A percentile compares a stretch with the other conserved stretches of the same genome.
Conservation (phyloP, 2,113 vertebrate species). For the Noturus placidus region DNA sequence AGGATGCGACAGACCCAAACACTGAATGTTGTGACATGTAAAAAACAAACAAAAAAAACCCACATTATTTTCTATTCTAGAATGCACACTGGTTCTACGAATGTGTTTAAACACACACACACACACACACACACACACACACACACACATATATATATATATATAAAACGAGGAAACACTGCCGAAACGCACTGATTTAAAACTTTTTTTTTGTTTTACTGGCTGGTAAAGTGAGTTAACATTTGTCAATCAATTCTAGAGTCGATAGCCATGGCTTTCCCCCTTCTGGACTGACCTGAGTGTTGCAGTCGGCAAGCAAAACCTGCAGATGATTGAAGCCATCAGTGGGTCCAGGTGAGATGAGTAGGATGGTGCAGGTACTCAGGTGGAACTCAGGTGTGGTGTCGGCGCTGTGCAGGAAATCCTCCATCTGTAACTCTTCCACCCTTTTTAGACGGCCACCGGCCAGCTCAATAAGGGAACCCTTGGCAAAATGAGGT, state of each 20-base stretch:
- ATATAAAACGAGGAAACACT: background rate
- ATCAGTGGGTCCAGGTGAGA: constrained; percentile 66
- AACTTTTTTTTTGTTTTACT: no score
- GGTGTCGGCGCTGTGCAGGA: constrained; percentile 71
- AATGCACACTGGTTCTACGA: background rate
- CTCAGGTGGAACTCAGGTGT: constrained; percentile 77
- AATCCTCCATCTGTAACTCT: constrained; percentile 76
- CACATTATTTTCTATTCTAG: background rate
- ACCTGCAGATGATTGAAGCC: constrained; percentile 77
- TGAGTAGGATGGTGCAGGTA: constrained; percentile 73
- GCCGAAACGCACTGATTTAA: background rate
- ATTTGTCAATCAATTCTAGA: background rate
- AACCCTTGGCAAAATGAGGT: constrained; percentile 80
- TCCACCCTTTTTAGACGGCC: constrained; percentile 75
- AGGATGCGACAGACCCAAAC: background rate
- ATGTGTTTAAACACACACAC: no score
- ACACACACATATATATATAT: no score
- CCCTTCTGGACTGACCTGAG: constrained; percentile 70
- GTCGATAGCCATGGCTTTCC: background rate
- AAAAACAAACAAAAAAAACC: background rate
- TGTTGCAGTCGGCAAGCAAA: constrained; percentile 75
- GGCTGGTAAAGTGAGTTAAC: background rate
- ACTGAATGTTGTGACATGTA: background rate
- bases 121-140: no score
- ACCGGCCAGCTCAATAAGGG: constrained; percentile 75